Evolutionary conservation across 1,140 invertebrate species (phyloP), one percentile per base, ranked within the genome.

Genomic region (Ceratoteleas bidentatus): DNA sequence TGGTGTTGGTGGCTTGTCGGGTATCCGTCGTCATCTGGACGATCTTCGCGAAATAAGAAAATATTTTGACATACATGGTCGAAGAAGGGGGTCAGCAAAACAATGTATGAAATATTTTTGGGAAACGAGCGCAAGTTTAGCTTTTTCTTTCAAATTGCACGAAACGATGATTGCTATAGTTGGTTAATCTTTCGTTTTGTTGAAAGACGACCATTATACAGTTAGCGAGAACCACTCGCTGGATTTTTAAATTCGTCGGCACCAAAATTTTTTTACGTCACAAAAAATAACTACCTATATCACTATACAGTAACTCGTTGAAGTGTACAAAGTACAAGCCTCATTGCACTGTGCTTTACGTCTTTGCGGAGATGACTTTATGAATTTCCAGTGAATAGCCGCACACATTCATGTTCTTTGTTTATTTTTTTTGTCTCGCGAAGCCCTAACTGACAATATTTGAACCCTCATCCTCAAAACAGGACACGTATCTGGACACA

Each of bases 231-330:
- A 66, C 60, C 11, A 77, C 49, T 75, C 73, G 77, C 73, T 78
- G 82, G 78, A 84, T 77, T 84, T 73, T 73, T 65, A 76, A 84
- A 78, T 68, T 76, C 75, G 50, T 77, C 47, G 60, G 33, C 16
- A 52, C 9, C 34, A 33, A 68, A 78, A 62, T n/a, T n/a, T n/a
- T n/a, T n/a, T 62, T 58, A 68, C 47, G 33, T 45, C 11, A 62
- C 33, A 40, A 33, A 50, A 72, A 72, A 11, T 38, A 34, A 54
- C 8, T n/a, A 43, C 8, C 8, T 43, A 43, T 43, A 6, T 43
- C 40, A 43, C 8, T n/a, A 43, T 43, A 43, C 8, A 43, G 0
- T 43, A 43, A 43, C 8, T 43, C 72, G 68, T 77, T 76, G 73
- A 77, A 77, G 62, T 73, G 61, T 66, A 72, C 53, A 72, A 60